Evolutionary conservation across 2,113 vertebrate genomes (phyloP), one percentile per base, ranked within the genome.

Genomic region (Callionymus lyra): DNA sequence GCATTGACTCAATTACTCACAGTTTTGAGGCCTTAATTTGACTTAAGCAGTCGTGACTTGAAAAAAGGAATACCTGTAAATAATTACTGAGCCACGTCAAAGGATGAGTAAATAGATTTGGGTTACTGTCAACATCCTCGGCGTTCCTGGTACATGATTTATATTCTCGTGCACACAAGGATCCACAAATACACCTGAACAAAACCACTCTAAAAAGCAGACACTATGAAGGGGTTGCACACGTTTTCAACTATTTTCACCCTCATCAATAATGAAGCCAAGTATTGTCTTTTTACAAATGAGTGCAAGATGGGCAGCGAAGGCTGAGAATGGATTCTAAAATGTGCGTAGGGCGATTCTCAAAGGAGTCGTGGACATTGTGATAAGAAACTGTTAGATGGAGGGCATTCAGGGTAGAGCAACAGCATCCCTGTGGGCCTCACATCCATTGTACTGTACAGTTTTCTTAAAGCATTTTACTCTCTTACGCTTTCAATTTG

Each of bases 391-490:
- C 31, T 42, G 43, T 47, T 59, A 16, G 41, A 59, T 42, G 35
- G 46, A 44, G 6, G 17, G n/a, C 44, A 10, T 52, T 62, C 38
- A 41, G 49, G 45, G 40, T 59, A 34, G 41, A 36, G 39, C 43
- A 39, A 38, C 19, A 10, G 13, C 16, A 31, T 6, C 1, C 32
- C 12, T 21, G 12, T 2, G 2, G 11, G 27, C 16, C 14, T 14
- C 2, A 2, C 40, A 33, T 46, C 48, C 21, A 47, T 11, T 32
- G 42, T 41, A 38, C 42, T 61, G 45, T 50, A 65, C 47, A 48
- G 12, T 61, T 63, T 47, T 47, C 53, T 33, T 59, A 31, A 61
- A 64, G 70, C 59, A 48, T 49, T 71, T 51, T 59, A 15, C 34
- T 52, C 27, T 38, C 19, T 34, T 31, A 15, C 17, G 27, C 11